Evolutionary conservation across 1,140 invertebrate genomes (phyloP).

Genomic region (Drosophila neocordata): DNA sequence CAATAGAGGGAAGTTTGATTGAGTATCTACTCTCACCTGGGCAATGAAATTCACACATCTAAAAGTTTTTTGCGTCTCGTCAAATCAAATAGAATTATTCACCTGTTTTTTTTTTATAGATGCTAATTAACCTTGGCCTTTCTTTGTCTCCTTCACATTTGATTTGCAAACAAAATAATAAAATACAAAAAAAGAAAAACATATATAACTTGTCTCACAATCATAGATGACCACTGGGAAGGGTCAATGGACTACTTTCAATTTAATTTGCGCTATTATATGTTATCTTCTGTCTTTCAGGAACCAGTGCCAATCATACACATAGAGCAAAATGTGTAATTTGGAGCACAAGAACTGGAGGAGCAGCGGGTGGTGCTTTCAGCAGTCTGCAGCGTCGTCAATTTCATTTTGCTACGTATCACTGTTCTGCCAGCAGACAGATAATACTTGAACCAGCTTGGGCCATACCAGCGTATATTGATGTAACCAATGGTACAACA

Average conservation of each 20-base stretch:
- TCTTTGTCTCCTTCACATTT: neutral
- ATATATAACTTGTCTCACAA: neutral
- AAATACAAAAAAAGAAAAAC: neutral
- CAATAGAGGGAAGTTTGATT: too few species aligned
- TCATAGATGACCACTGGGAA: neutral
- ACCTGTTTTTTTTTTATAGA: conserved; percentile 24
- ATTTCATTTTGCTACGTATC: conserved; percentile 51
- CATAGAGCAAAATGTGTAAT: conserved; percentile 57
- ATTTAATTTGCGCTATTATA: neutral
- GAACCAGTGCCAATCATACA: conserved; percentile 45
- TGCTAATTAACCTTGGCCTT: conserved; percentile 63
- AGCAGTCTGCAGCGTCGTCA: conserved; percentile 25
- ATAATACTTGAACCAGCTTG: conserved; percentile 48
- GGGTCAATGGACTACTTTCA: conserved; percentile 19
- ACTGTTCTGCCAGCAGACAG: conserved; percentile 35
- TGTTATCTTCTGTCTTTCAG: conserved; percentile 4
- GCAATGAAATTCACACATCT: neutral
- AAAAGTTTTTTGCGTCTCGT: neutral
- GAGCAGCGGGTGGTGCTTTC: neutral
- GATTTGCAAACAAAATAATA: neutral
- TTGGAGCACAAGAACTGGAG: conserved; percentile 21
- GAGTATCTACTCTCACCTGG: neutral
- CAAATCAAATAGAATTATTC: conserved; percentile 15
- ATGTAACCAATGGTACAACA: conserved; percentile 60
- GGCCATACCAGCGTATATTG: conserved; percentile 65